Evolutionary conservation across 2,888 invertebrate species (phyloP), one percentile per base, ranked within the genome.

Genomic region (Drosophila robusta): DNA sequence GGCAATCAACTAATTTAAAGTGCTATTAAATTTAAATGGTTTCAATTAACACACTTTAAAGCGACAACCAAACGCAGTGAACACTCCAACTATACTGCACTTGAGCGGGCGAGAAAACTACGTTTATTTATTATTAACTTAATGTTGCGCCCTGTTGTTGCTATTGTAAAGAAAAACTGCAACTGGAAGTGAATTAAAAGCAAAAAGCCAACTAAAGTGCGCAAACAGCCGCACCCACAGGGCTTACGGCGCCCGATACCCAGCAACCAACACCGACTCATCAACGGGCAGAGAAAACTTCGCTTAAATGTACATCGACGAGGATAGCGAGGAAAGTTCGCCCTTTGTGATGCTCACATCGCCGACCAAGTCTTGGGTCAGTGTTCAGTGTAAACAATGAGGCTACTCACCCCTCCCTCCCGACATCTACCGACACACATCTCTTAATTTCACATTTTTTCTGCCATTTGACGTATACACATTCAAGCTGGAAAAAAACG

Each of bases 321-420:
- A 94, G 79, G 91, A 90, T 90, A 94, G 94, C 91, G 95, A 95
- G 92, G 95, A 95, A 80, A 95, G 95, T 89, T 94, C 94, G 47
- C 93, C 94, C 39, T 95, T 95, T 92, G 93, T 95, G 84, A 94
- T 95, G 89, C 93, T 95, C 90, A 94, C 95, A 58, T 93, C 95
- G 86, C 95, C 95, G 47, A 94, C 94, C 75, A 93, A 93, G 92
- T 94, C 95, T 92, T 93, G 93, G 77, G 93, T 94, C 82, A 90
- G 90, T 87, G 77, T 89, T 94, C 77, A 89, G 87, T 89, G 78
- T 87, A 89, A 89, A 84, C 87, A 89, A 89, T 83, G 62, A 65
- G 47, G 57, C 75, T 70, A 64, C 61, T 62, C 61, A 38, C 49
- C 57, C 70, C 67, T 39, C 49, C 18, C 49, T 52, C 47, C 44